Evolutionary conservation across 2,888 invertebrate species (phyloP), one percentile per base, ranked within the genome.

Genomic region (Cynaeus angustus): DNA sequence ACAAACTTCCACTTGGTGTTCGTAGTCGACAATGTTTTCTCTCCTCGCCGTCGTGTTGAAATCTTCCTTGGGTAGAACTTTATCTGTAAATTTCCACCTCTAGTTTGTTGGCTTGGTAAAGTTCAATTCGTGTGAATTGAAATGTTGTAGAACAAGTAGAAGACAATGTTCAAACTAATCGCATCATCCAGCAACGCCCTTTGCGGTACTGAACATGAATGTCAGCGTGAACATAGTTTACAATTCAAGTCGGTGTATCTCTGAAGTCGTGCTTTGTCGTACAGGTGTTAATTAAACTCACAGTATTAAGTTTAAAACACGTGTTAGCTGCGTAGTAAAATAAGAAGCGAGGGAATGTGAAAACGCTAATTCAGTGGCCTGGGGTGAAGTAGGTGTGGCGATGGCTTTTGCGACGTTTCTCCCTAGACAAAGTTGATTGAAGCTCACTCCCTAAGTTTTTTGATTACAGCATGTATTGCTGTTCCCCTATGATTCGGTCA

Each of bases 251-350:
- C 59, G 45, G 43, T 56, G 56, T 41, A 56, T 12, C 26, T 41
- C 41, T 21, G 56, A 56, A 56, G 56, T 41, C 56, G 41, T 33
- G 59, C 14, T 59, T 53, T 64, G 52, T 52, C 52, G 52, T 53
- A 52, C 53, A 64, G 53, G 64, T 64, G 64, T 30, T 64, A 64
- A 64, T 64, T 64, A 38, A 53, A 53, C 52, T 53, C 43, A 14
- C 43, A 9, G 46, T 14, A 41, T 38, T 41, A 41, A 41, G 43
- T 13, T 4, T 1, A 53, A 30, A 64, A 64, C 64, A 64, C 64
- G 64, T 64, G 64, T 64, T 52, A 3, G 21, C 21, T 21, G 21
- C 12, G 28, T 59, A 41, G 46, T 56, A 56, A 56, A 56, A 56
- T 56, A 26, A 41, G 41, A 41, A 6, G 41, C 12, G 26, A 7